Evolutionary conservation across 1,140 invertebrate species (phyloP), one percentile per base, ranked within the genome.

Genomic region (Campoletis sonorensis): DNA sequence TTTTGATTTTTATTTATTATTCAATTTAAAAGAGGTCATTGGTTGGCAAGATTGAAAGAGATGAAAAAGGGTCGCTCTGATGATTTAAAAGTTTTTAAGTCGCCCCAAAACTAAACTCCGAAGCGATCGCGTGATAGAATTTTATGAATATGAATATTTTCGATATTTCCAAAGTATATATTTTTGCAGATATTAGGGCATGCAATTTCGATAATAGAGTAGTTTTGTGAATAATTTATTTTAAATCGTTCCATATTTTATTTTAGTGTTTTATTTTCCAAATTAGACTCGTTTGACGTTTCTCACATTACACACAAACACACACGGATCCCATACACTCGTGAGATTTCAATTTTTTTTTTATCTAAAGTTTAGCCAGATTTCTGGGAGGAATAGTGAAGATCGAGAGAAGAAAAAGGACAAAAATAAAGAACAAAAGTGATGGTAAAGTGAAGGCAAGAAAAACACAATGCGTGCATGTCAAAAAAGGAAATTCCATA

Each of bases 211-310:
- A 64, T 64, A 61, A 77, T 77, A 77, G 73, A 77, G 73, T 77
- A 77, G 54, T 77, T 77, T 77, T 77, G 51, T 54, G 73, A 77
- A 61, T 77, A 77, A 75, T 75, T 75, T 75, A 75, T 61, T 58
- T 61, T 21, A 21, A 77, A 77, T n/a, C 49, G 40, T 75, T 75
- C 51, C 8, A 49, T 51, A 18, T 70, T 70, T 70, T 70, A 33
- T 33, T 30, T 33, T 7, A 58, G 30, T 70, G 30, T 33, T 64
- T 70, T 70, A 18, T 64, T 26, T 64, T 64, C 61, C n/a, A 64
- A 23, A 64, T 64, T 2, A 26, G 23, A 64, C 23, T 23, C 61
- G 61, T 64, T 64, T 26, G 61, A 64, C 40, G 40, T 45, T 45
- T 45, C 40, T 45, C 40, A 45, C 40, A 45, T 45, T 45, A 4